Base-by-base conservation (phyloP, 2,113 vertebrate genomes). In the Eonycteris spelaea region DNA sequence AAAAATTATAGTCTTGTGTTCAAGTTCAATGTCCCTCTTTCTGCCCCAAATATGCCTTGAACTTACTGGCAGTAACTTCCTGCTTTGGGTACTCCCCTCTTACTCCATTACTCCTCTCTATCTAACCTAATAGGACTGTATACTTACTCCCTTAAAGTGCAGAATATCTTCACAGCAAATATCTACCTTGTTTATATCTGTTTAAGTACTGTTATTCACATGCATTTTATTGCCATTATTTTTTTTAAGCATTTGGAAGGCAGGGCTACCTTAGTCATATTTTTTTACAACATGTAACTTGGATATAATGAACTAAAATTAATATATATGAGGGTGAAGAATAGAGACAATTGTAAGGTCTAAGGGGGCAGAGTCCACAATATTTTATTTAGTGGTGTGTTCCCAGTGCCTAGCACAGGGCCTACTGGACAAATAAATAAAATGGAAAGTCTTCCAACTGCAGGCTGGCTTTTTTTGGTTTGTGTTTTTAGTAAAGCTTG, bases 331-430 rank as follows among this genome's bases (percentile, higher is more conserved):
- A 6, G 2, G 22, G 24, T 28, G 53, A 43, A 40, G 35, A 35
- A 45, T 2, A 28, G 30, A 84, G 43, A 26, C 3, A n/a, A 24
- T 15, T 0, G 3, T 30, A 48, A 55, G 57, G 16, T 26, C 1
- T 35, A 35, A 6, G 3, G 12, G 2, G 33, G 63, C 1, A 18
- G n/a, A 57, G 16, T 7, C 38, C 7, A 2, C 1, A 2, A 21
- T 4, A 7, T 40, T 16, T 10, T 43, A 7, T 38, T 85, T 51
- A 65, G 30, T 18, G 10, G 3, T 35, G 3, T 38, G 19, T 57
- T 77, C 91, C 38, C 12, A 22, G 19, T 22, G 19, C 11, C 28
- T n/a, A 48, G 7, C 16, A 48, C 35, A 63, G 40, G 24, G 53
- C 15, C 9, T 24, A 18, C 0, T 68, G n/a, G 33, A 67, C 38